A percentile compares a stretch with the other conserved stretches of the same genome.
Conservation (phyloP, 1,140 invertebrate genomes). For the Bombus ignitus region DNA sequence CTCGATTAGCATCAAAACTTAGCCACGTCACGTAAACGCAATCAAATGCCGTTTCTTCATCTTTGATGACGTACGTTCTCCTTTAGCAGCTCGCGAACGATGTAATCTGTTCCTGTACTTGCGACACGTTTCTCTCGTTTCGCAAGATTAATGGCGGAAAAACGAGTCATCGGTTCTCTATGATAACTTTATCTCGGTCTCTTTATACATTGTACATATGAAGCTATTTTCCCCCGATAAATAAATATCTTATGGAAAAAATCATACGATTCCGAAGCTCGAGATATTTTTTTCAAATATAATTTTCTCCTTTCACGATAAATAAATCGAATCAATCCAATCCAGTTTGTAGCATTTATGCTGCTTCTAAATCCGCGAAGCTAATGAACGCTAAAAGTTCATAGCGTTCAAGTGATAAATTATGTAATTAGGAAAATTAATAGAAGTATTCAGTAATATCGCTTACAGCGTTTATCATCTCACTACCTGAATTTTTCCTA, state of each 20-base stretch:
- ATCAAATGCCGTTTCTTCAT: slow-evolving; percentile 14
- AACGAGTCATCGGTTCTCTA: not conserved
- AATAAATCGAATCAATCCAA: not conserved
- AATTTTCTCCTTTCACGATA: not conserved
- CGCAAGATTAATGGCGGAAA: slow-evolving; percentile 7
- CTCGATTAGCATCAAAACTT: slow-evolving; percentile 32
- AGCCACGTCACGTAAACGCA: slow-evolving; percentile 37
- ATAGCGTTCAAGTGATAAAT: too few relatives aligned
- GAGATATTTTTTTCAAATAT: not conserved
- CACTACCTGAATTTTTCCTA: too few relatives aligned
- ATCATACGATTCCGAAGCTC: not conserved
- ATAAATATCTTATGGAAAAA: not conserved
- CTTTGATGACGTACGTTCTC: too few relatives aligned
- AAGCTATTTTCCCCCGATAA: too few relatives aligned
- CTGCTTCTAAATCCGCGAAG: too few relatives aligned
- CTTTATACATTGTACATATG: not conserved
- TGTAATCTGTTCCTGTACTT: slow-evolving; percentile 11
- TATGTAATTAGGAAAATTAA: too few relatives aligned
- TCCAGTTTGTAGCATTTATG: too few relatives aligned
- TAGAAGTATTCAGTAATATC: too few relatives aligned
- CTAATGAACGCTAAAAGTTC: too few relatives aligned
- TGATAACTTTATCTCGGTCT: not conserved
- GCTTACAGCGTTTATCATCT: too few relatives aligned
- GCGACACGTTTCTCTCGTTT: slow-evolving; percentile 18
- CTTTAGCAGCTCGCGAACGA: not conserved